phyloP scores from a whole-genome alignment of 2,888 invertebrate species.

The Himalopsyche tibetana region DNA sequence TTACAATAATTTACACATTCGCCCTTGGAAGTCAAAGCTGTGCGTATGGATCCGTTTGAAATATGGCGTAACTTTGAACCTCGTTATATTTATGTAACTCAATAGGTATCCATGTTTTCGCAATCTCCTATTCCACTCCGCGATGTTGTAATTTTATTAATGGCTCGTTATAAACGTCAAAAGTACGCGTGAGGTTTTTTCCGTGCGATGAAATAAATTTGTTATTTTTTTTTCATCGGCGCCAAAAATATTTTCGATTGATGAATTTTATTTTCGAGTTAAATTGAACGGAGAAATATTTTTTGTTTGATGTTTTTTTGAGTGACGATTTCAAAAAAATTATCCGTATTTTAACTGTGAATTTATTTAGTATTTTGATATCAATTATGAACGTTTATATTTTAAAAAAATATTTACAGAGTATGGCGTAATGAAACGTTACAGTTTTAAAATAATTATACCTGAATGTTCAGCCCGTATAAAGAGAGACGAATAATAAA shows the following conservation, averaged over 20 bases:
- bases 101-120: background rate
- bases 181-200: background rate
- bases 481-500: no score
- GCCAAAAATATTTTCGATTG: background rate
- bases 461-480: no score
- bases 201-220: background rate
- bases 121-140: background rate
- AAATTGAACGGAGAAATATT: background rate
- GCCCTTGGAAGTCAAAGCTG: background rate
- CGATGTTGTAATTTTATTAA: background rate
- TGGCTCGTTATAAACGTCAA: conserved; percentile 8
- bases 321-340: no score
- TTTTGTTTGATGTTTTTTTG: background rate
- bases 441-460: no score
- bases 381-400: no score
- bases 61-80: background rate
- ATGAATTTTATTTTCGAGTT: conserved; percentile 8
- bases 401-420: no score
- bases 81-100: conserved; percentile 25
- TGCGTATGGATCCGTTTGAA: background rate
- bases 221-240: background rate
- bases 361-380: no score
- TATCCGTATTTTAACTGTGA: no score
- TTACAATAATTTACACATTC: no score
- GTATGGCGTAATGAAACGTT: no score